Percentiles rank a stretch among this genome's conserved stretches.
Conservation (phyloP, 2,888 invertebrate genomes). For the Dermolepida albohirtum region DNA sequence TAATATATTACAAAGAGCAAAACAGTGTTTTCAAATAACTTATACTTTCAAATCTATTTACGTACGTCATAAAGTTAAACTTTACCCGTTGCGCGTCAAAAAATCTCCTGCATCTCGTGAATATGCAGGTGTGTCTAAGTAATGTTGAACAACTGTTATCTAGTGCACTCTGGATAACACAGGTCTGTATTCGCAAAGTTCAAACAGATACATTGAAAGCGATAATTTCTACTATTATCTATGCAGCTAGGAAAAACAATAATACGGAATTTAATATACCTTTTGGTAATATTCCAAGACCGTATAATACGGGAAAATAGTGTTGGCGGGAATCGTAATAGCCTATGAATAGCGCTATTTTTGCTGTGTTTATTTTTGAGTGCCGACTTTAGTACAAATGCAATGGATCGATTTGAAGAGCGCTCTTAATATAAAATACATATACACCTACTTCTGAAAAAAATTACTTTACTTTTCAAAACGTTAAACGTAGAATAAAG, state of each 20-base stretch:
- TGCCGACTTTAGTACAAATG: conserved; percentile 3
- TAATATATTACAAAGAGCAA: no score
- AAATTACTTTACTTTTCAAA: no score
- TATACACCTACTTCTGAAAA: no score
- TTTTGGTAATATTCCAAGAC: conserved; percentile 11
- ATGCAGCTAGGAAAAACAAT: conserved; percentile 19
- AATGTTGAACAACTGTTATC: no score
- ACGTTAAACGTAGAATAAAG: no score
- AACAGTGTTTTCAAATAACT: no score
- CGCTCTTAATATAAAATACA: no score
- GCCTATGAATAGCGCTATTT: conserved; percentile 19
- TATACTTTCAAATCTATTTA: no score
- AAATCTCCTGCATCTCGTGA: no score
- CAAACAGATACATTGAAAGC: conserved; percentile 16
- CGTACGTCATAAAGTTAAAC: no score
- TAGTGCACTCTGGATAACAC: neutral
- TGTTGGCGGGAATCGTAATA: conserved; percentile 16
- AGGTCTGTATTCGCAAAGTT: conserved; percentile 5
- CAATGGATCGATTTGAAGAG: neutral
- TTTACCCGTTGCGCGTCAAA: no score
- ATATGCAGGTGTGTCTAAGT: neutral
- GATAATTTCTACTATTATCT: conserved; percentile 20
- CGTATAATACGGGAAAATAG: neutral
- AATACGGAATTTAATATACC: conserved; percentile 9
- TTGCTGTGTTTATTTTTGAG: conserved; percentile 13